Evolutionary conservation across 2,888 invertebrate species (phyloP).

Genomic region (Troilus luridus): DNA sequence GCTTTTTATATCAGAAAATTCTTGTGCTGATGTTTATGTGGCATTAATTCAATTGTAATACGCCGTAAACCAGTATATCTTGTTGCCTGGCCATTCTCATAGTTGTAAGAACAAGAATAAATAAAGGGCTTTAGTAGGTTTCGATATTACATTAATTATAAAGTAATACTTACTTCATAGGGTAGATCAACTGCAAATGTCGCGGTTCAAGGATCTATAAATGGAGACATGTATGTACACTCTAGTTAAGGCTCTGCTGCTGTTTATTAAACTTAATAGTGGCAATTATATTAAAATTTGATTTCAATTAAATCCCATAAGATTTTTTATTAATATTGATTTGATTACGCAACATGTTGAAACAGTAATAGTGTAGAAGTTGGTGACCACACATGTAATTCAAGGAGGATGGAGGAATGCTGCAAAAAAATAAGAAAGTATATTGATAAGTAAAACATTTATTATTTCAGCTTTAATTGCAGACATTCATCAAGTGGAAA

Average conservation of each 20-base stretch:
- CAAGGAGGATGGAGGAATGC: too few relatives aligned
- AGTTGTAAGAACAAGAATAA: background rate
- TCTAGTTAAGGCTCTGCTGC: background rate
- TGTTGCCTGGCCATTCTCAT: background rate
- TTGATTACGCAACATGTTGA: too few relatives aligned
- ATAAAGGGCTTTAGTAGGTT: background rate
- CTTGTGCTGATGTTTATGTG: background rate
- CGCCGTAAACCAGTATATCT: background rate
- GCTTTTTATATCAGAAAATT: background rate
- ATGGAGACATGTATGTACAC: background rate
- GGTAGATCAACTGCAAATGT: background rate
- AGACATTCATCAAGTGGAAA: too few relatives aligned
- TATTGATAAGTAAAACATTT: too few relatives aligned
- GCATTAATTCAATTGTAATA: background rate
- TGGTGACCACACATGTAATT: too few relatives aligned
- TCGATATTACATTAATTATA: background rate
- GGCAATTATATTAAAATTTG: background rate
- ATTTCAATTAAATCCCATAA: background rate
- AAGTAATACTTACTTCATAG: background rate
- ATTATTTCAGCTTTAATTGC: too few relatives aligned
- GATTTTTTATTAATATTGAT: background rate
- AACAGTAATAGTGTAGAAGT: too few relatives aligned
- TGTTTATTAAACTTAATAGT: background rate
- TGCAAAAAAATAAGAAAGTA: too few relatives aligned
- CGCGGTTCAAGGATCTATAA: background rate